phyloP scores from a whole-genome alignment of 2,888 invertebrate genomes.

The Trichogramma dendrolimi region DNA sequence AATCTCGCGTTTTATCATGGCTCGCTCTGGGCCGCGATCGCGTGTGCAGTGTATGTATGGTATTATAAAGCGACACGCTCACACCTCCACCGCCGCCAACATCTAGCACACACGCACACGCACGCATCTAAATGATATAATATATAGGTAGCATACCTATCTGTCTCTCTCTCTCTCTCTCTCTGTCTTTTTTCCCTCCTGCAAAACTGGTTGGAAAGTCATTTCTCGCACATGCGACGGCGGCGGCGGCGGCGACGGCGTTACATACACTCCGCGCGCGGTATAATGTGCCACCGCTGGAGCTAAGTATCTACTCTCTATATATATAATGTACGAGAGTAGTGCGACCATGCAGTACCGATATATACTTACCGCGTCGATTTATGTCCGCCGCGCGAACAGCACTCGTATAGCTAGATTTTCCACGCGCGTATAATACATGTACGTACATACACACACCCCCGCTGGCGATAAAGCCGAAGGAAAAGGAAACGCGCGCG shows the following conservation, averaged over 20 bases:
- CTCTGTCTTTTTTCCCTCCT: neutral
- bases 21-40: neutral
- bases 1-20: slow-evolving; percentile 11
- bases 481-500: neutral
- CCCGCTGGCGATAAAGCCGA: slow-evolving; percentile 9
- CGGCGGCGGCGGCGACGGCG: slow-evolving; percentile 38
- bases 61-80: no score
- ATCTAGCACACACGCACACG: no score
- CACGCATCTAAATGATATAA: no score
- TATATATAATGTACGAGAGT: no score
- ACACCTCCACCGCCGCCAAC: no score
- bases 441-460: slow-evolving; percentile 17
- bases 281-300: no score
- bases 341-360: no score
- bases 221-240: slow-evolving; percentile 18
- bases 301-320: no score
- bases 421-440: slow-evolving; percentile 22
- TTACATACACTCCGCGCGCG: no score
- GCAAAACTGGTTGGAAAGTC: slow-evolving; percentile 8
- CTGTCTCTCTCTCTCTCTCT: no score
- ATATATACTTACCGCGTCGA: slow-evolving; percentile 22
- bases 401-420: slow-evolving; percentile 9
- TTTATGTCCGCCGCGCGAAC: slow-evolving; percentile 13
- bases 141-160: no score
- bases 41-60: no score